These are phyloP conservation scores for Ia io DNA, from an alignment of 2,113 vertebrate species.

Conservation along the genomic window DNA sequence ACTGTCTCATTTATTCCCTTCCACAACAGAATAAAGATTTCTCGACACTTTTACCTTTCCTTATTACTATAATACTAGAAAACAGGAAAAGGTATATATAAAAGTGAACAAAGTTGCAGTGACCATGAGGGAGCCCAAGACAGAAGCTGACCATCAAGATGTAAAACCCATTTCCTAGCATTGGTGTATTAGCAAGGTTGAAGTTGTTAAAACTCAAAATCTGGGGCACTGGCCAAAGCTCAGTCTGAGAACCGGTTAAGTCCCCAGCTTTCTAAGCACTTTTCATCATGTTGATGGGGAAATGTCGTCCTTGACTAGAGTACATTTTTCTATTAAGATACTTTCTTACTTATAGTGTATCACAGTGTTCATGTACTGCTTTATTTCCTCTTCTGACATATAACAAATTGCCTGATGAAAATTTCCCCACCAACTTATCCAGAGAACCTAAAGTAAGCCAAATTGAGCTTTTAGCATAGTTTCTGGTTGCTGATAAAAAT, in stretches of 20 bases:
- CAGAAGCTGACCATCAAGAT: neutral
- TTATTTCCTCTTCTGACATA: neutral
- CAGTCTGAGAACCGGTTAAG: neutral
- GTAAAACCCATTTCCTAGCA: neutral
- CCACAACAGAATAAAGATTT: neutral
- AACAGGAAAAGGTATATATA: neutral
- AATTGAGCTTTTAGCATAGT: conserved; percentile 67
- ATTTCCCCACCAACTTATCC: conserved; percentile 9
- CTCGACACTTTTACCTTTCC: neutral
- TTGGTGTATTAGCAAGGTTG: neutral
- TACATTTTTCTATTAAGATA: neutral
- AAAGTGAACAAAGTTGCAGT: neutral
- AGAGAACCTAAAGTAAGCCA: conserved; percentile 60
- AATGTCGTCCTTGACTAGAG: neutral
- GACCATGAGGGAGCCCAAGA: neutral
- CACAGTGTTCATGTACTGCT: neutral
- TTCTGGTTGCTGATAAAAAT: conserved; percentile 64
- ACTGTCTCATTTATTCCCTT: neutral
- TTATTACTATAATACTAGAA: neutral
- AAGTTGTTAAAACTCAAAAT: neutral
- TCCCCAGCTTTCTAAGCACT: neutral
- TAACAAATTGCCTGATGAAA: conserved; percentile 55
- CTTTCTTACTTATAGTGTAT: neutral
- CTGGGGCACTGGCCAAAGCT: neutral
- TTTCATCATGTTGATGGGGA: neutral